phyloP scores from a whole-genome alignment of 1,140 invertebrate species.

The Aethina tumida region DNA sequence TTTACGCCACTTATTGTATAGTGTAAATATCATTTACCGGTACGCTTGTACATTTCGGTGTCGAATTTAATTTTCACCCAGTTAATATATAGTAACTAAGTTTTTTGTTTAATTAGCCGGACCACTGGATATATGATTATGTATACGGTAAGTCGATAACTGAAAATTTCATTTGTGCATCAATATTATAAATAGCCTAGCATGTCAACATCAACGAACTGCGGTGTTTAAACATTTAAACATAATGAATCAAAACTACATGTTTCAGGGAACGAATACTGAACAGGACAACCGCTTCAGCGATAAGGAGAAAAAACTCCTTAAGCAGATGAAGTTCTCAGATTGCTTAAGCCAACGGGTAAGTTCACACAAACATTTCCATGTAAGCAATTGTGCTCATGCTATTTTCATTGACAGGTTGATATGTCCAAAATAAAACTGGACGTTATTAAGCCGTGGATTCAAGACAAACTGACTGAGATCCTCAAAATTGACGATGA shows the following conservation, averaged over 20 bases:
- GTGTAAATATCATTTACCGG: too few species aligned
- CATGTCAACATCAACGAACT: too few species aligned
- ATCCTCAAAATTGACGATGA: constrained; percentile 96
- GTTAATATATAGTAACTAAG: too few species aligned
- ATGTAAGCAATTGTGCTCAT: constrained; percentile 10
- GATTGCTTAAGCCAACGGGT: constrained; percentile 85
- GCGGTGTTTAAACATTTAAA: too few species aligned
- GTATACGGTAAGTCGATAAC: constrained; percentile 43
- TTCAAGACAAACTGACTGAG: constrained; percentile 90
- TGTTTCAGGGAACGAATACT: constrained; percentile 89
- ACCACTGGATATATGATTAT: constrained; percentile 38
- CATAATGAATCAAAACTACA: too few species aligned
- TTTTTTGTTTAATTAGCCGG: too few species aligned
- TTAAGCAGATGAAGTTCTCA: constrained; percentile 98
- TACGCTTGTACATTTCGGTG: too few species aligned
- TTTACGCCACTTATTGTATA: too few species aligned
- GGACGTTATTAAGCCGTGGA: constrained; percentile 98
- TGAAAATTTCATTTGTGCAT: too few species aligned
- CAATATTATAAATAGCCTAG: too few species aligned
- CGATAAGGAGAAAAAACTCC: constrained; percentile 97
- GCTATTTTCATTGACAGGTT: constrained; percentile 51
- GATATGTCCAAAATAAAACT: constrained; percentile 98
- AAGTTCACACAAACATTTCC: constrained; percentile 19
- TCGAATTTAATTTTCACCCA: too few species aligned
- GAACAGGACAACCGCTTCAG: constrained; percentile 98